Conservation (phyloP, 1,140 invertebrate genomes). For the Idris sp. region DNA sequence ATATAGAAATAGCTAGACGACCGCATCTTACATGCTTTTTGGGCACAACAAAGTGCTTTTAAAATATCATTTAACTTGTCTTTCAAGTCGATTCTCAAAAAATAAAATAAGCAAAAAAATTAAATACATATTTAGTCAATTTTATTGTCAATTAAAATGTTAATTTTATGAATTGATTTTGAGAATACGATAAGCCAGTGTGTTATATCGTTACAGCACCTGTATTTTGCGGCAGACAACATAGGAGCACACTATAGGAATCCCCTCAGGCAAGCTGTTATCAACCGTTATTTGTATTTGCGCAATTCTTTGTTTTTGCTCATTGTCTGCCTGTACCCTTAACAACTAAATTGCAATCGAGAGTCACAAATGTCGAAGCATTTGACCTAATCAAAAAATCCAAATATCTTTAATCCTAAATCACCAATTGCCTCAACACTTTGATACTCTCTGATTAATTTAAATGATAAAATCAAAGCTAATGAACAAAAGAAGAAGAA, state of each 20-base stretch:
- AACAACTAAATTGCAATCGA: slow-evolving; percentile 39
- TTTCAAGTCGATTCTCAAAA: slow-evolving; percentile 44
- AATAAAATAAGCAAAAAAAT: slow-evolving; percentile 16
- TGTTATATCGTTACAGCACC: slow-evolving; percentile 85
- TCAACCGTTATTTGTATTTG: slow-evolving; percentile 76
- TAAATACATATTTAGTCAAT: too few species aligned
- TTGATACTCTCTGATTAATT: slow-evolving; percentile 15
- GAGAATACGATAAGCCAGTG: slow-evolving; percentile 71
- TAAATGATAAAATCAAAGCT: slow-evolving; percentile 23
- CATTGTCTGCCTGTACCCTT: slow-evolving; percentile 68
- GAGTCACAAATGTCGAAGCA: slow-evolving; percentile 36
- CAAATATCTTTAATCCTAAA: too few species aligned
- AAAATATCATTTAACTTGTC: slow-evolving; percentile 49
- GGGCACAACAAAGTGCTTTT: slow-evolving; percentile 48
- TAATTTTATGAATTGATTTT: too few species aligned
- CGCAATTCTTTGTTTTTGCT: slow-evolving; percentile 69
- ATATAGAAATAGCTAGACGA: slow-evolving; percentile 50
- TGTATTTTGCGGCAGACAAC: slow-evolving; percentile 84
- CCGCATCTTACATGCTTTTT: slow-evolving; percentile 53
- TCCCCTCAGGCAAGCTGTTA: slow-evolving; percentile 86
- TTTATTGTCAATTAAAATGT: too few species aligned
- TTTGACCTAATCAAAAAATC: too few species aligned
- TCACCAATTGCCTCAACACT: slow-evolving; percentile 41
- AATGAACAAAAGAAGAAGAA: too few species aligned
- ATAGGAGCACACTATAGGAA: slow-evolving; percentile 82